A percentile compares a stretch with the other conserved stretches of the same genome.
Conservation (phyloP, 1,140 invertebrate species). For the Brachionus paranguensis region DNA sequence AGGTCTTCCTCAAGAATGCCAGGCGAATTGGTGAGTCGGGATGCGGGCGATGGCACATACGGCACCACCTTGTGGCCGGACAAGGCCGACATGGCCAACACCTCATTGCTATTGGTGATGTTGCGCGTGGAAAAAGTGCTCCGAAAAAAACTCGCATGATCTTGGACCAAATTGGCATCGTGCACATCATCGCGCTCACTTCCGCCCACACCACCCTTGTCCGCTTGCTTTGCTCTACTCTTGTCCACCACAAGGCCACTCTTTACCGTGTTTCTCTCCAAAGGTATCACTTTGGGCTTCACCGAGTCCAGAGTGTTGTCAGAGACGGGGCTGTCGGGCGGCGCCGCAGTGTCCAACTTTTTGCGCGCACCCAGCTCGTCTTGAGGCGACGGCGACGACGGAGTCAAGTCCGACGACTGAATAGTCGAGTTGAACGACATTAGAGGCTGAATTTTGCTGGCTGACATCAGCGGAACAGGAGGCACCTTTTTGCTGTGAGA, state of each 20-base stretch:
- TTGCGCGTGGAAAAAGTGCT: neutral
- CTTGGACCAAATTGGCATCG: neutral
- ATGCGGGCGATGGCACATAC: neutral
- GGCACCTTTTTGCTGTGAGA: neutral
- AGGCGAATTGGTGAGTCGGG: neutral
- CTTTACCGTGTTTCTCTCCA: neutral
- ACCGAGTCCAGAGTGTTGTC: neutral
- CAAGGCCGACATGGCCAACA: neutral
- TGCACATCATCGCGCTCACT: neutral
- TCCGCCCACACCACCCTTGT: neutral
- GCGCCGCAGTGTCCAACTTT: neutral
- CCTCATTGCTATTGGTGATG: neutral
- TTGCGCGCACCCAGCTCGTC: neutral
- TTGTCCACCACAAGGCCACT: neutral
- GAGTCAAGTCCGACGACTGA: neutral
- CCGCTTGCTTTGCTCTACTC: neutral
- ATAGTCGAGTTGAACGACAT: neutral
- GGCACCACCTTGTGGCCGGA: neutral
- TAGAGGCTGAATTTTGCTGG: neutral
- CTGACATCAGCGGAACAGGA: neutral
- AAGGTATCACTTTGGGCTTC: slow-evolving; percentile 9
- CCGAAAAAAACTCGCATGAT: neutral
- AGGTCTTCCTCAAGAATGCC: neutral
- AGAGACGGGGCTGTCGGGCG: neutral
- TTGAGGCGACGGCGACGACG: neutral